Evolutionary conservation across 2,113 vertebrate genomes (phyloP).

Genomic region (Corythornis vintsioides): DNA sequence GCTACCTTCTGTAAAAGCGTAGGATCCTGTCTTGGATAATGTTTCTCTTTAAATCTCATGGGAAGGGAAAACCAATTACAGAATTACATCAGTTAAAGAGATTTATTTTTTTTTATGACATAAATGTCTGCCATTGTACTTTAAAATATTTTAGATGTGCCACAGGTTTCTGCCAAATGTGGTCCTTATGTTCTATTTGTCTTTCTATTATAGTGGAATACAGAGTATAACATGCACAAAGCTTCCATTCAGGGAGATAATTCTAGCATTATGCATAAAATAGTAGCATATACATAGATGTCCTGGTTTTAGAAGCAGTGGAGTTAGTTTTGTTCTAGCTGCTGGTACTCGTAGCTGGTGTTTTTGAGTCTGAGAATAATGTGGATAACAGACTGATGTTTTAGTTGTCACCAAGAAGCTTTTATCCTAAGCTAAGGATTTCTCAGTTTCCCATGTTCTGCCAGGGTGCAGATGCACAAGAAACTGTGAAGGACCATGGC

Average conservation of each 20-base stretch:
- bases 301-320: background rate
- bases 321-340: background rate
- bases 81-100: background rate
- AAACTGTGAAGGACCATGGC: background rate
- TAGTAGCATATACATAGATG: background rate
- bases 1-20: background rate
- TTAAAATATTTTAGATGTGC: background rate
- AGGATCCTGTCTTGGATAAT: background rate
- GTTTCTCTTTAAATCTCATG: background rate
- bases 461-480: background rate
- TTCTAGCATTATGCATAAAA: background rate
- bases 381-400: background rate
- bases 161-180: background rate
- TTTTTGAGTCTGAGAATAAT: background rate
- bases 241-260: background rate
- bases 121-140: background rate
- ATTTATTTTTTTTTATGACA: background rate
- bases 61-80: background rate
- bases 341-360: background rate
- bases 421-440: background rate
- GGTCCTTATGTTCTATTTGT: background rate
- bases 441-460: background rate
- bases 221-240: background rate
- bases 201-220: background rate
- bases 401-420: background rate